Conservation (phyloP, 2,797 vertebrate species). For the Leptodactylus fallax region DNA sequence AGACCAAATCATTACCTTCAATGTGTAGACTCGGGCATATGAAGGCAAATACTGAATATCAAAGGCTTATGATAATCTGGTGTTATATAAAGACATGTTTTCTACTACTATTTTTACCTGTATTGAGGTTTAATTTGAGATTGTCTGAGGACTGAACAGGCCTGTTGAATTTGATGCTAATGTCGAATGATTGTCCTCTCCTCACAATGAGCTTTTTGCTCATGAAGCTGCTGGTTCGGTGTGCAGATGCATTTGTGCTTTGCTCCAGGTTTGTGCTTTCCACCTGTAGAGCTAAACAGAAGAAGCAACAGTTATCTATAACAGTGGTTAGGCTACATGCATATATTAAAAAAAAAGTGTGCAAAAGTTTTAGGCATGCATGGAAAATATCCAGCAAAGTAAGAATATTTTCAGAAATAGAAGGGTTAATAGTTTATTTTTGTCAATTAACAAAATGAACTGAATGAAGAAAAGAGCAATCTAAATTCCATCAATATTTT, state of each 20-base stretch:
- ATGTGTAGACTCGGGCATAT: neutral
- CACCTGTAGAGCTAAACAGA: conserved; percentile 3
- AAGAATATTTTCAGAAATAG: too few species aligned
- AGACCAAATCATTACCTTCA: neutral
- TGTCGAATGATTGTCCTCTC: conserved; percentile 17
- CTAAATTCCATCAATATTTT: too few species aligned
- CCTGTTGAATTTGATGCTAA: conserved; percentile 5
- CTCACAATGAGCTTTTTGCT: conserved; percentile 6
- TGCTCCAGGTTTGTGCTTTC: neutral
- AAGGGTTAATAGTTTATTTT: too few species aligned
- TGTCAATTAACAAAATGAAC: too few species aligned
- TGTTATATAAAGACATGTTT: too few species aligned
- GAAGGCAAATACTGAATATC: neutral
- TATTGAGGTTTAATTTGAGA: neutral
- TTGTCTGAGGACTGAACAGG: neutral
- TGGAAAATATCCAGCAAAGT: too few species aligned
- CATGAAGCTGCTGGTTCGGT: conserved; percentile 30
- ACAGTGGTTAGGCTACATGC: neutral
- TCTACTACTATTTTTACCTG: conserved; percentile 13
- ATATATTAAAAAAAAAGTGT: neutral
- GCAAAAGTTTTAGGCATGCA: too few species aligned
- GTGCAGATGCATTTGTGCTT: neutral
- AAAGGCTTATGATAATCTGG: too few species aligned
- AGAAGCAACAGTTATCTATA: neutral
- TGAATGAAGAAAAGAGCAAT: too few species aligned